Conservation (phyloP, 2,113 vertebrate species). For the Benitochromis conjunctus region DNA sequence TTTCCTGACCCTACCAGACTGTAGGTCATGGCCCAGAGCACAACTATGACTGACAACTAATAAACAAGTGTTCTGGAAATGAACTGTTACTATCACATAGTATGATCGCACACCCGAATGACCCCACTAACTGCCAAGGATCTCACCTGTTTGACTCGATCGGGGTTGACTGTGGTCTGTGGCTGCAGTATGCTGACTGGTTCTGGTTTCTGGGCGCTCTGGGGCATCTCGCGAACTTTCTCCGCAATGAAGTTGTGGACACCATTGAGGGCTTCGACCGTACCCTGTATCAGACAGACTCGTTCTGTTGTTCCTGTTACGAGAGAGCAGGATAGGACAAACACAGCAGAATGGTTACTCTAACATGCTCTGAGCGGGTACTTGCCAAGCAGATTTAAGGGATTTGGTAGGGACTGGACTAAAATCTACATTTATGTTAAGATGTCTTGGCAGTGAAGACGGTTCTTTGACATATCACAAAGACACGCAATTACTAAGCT, state of each 20-base stretch:
- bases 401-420: background rate
- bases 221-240: slow-evolving; percentile 99
- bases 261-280: slow-evolving; percentile 96
- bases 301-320: slow-evolving; percentile 93
- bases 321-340: slow-evolving; percentile 21
- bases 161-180: slow-evolving; percentile 98
- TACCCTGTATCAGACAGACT: slow-evolving; percentile 99
- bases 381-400: slow-evolving; percentile 7
- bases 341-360: slow-evolving; percentile 5
- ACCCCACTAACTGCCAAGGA: background rate
- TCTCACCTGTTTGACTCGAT: slow-evolving; percentile 99
- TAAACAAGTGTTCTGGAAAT: slow-evolving; percentile 36
- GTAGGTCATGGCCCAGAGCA: slow-evolving; percentile 49
- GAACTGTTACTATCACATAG: background rate
- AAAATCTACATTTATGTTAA: slow-evolving; percentile 19
- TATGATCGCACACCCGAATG: slow-evolving; percentile 2
- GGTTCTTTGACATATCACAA: slow-evolving; percentile 37
- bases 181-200: slow-evolving; percentile 99
- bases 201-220: slow-evolving; percentile 97
- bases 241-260: slow-evolving; percentile 99
- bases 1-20: slow-evolving; percentile 65
- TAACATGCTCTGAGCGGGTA: background rate
- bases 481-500: slow-evolving; percentile 29
- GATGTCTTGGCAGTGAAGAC: slow-evolving; percentile 16
- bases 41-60: slow-evolving; percentile 17